Base-by-base conservation (phyloP, 2,113 vertebrate species). In the Oryzias woworae region DNA sequence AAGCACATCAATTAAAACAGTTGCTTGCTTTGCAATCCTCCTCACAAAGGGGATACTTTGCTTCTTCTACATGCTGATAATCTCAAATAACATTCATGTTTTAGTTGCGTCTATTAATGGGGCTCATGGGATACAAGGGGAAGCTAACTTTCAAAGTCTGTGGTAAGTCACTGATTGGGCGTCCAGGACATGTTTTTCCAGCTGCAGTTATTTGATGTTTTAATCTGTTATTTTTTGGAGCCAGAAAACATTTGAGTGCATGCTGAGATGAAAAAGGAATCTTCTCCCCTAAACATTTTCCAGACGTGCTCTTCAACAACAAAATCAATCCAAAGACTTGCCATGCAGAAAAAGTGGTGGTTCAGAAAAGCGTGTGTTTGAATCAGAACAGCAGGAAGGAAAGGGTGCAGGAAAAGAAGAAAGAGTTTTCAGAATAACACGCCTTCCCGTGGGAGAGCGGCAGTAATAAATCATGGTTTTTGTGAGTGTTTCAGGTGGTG, bases 401-500 rank as follows among this genome's bases (percentile, higher is more conserved):
- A 48, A 10, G 16, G 16, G n/a, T 17, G 46, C 6, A 7, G 16
- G 46, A 48, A n/a, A 17, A 1, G 17, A 58, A 45, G 8, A 51
- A 18, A 18, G 22, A 58, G 55, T 62, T 73, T 72, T 14, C 26
- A 23, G 53, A 64, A 58, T 53, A 14, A 16, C 59, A 14, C 4
- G 51, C 51, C 16, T 5, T 26, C 58, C 60, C 51, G 14, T 45
- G 16, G 18, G 46, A 42, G 14, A 43, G 48, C 16, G 50, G 4
- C 53, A 23, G 31, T 62, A 28, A 69, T 58, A 73, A 55, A 61
- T 69, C 44, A 28, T 8, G 7, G 46, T 57, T 50, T 28, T 63
- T 51, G 58, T 58, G 60, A 45, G 53, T 24, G 17, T 54, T 26
- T 54, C 52, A 50, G 8, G 57, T 48, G 51, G 24, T 62, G 20